Evolutionary conservation across 2,113 vertebrate genomes (phyloP), one percentile per base, ranked within the genome.

Genomic region (Silurus asotus): DNA sequence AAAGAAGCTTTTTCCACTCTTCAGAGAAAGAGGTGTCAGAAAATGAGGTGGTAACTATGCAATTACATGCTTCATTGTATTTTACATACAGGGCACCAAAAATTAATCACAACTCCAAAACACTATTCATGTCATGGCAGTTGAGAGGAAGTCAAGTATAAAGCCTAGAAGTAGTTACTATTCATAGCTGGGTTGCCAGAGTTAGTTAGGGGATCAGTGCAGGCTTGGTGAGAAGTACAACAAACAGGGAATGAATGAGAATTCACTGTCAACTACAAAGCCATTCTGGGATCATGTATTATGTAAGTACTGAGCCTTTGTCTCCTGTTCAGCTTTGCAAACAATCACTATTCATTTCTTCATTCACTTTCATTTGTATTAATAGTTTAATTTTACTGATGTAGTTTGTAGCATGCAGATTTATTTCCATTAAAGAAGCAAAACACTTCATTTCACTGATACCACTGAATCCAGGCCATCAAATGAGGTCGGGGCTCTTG

Each of bases 61-160:
- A 75, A 9, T 75, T 75, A 75, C 10, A 84, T 28, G 67, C 56
- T 85, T 87, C 86, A 87, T 85, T 88, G 88, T 89, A 87, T 88
- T 87, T 81, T 84, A 62, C 81, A 72, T 86, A 80, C 53, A 69
- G 13, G 67, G 56, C 61, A 59, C 13, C 67, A 55, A 84, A 84
- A 85, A 87, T 25, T 28, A 53, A 87, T 87, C 80, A 74, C 59
- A 65, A 70, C 62, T 85, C 83, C 62, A 82, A 85, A 89, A 88
- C 81, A 64, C 79, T 87, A 89, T 87, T 88, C 88, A 67, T 49
- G 48, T n/a, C 72, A 49, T 65, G 53, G 64, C 62, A 53, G 80
- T 56, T 75, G 37, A 81, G 85, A 58, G 65, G n/a, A 62, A 13
- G 19, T 45, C 25, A 83, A 62, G 72, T 20, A 86, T 23, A 58